These are phyloP conservation scores for Drosophila longiperda DNA, from an alignment of 2,888 invertebrate species.

Conservation along the genomic window DNA sequence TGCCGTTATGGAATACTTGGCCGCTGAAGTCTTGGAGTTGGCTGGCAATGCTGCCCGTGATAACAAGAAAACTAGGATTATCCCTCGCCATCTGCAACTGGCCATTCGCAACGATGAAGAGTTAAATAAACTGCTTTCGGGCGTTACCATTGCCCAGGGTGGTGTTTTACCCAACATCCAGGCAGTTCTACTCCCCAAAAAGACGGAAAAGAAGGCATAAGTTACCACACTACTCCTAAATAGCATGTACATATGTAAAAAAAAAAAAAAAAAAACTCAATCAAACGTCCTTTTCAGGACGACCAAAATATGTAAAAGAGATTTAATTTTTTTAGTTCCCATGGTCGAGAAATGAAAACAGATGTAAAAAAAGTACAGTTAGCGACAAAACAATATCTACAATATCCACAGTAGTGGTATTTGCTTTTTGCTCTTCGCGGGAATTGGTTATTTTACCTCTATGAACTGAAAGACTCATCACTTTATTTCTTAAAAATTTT, in stretches of 20 bases:
- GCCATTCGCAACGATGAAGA: slow-evolving; percentile 94
- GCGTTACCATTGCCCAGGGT: slow-evolving; percentile 87
- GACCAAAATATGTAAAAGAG: slow-evolving; percentile 9
- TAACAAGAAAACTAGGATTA: slow-evolving; percentile 90
- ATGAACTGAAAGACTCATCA: not conserved
- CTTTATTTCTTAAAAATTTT: not conserved
- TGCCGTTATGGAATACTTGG: slow-evolving; percentile 88
- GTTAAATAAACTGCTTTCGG: slow-evolving; percentile 89
- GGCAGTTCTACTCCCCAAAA: slow-evolving; percentile 90
- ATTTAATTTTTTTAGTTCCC: not conserved
- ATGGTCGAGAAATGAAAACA: not conserved
- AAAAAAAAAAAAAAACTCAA: not conserved
- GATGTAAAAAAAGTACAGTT: not conserved
- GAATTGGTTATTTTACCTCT: not conserved
- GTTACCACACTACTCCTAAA: not conserved
- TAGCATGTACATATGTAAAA: not conserved
- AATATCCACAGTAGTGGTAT: not conserved
- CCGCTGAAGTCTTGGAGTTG: slow-evolving; percentile 89
- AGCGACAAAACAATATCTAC: not conserved
- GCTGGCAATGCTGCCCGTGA: slow-evolving; percentile 89
- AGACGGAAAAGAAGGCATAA: slow-evolving; percentile 10
- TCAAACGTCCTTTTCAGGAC: slow-evolving; percentile 11
- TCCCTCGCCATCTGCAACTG: slow-evolving; percentile 92
- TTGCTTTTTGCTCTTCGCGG: not conserved
- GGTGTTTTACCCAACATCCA: slow-evolving; percentile 94